Evolutionary conservation across 2,888 invertebrate genomes (phyloP), one percentile per base, ranked within the genome.

Genomic region (Tetranychus piercei): DNA sequence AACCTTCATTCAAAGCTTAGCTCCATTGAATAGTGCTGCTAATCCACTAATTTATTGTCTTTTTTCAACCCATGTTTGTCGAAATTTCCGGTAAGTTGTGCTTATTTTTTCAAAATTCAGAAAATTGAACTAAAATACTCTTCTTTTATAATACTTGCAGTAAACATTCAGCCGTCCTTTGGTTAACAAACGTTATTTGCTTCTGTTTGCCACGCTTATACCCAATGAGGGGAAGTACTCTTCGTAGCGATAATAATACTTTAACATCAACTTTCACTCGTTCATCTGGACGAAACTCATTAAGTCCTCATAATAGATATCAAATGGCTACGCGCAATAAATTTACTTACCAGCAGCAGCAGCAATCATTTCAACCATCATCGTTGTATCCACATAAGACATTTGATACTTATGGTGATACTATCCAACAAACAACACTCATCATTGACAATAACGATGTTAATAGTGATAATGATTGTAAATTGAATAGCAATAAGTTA

Each of bases 11-110:
- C 93, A 94, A 81, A 93, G 93, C 82, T 84, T 94, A 78, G 91
- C 93, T 0, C 92, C 93, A 0, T 85, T 94, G 76, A 94, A 94
- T 85, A 92, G 92, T 0, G 94, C 94, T 0, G 94, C 93, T 74
- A 94, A 94, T 83, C 94, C 94, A 0, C 87, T 94, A 80, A 94
- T 94, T 79, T 94, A 94, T 84, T 93, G 92, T 81, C 87, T 94
- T 80, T 94, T 94, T 84, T 93, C 93, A 45, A 92, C 91, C 73
- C 69, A 69, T 23, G 55, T 55, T 15, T n/a, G 20, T 7, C n/a
- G 22, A 9, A 69, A 69, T 55, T 55, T 55, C 9, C 55, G 55
- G 55, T 55, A 7, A 55, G 55, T 55, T 55, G 6, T 55, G 55
- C 9, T 55, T 55, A 55, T 34, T 5, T 34, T 34, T 34, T 34